Base-by-base conservation (phyloP, 2,888 invertebrate genomes). In the Drosophila ustulata region DNA sequence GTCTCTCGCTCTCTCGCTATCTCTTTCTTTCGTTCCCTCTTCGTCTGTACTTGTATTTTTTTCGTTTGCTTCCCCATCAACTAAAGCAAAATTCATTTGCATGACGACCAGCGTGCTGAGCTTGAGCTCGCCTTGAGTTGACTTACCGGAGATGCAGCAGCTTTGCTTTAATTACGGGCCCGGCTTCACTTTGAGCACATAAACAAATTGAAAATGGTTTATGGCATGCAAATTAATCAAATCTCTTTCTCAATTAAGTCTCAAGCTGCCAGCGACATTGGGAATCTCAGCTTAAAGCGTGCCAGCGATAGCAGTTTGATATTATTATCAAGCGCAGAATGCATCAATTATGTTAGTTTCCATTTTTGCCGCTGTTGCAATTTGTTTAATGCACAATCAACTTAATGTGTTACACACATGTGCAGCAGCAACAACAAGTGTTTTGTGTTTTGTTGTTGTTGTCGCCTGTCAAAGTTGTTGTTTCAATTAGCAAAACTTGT, bases 151-250 rank as follows among this genome's bases (percentile, higher is more conserved):
- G 45, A 41, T 39, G 66, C 52, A 62, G 63, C 73, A 72, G 80
- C 82, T 72, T 80, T 85, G 86, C 86, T 76, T 82, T 82, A 82
- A 82, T 82, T 85, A 85, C 75, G 78, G 53, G 46, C 43, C 66
- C 18, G 50, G 49, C 56, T 63, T 63, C 56, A 59, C 75, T 75
- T 76, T 73, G 80, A 84, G 82, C 76, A 76, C 76, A 82, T 80
- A 85, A 85, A 78, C 82, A 82, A 85, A 82, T 82, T 85, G 82
- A 86, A 82, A 82, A 80, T 85, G 85, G 82, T 82, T 85, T 82
- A 82, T 85, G 83, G 83, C 86, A 82, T 85, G 82, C 82, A 85
- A 85, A 82, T 82, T 82, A 82, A 82, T 82, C 86, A 82, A 82
- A 82, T 82, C 82, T 80, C 85, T 80, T 78, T 80, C 83, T 78